phyloP scores from a whole-genome alignment of 2,113 vertebrate genomes.

The Phalacrocorax brasilianus region DNA sequence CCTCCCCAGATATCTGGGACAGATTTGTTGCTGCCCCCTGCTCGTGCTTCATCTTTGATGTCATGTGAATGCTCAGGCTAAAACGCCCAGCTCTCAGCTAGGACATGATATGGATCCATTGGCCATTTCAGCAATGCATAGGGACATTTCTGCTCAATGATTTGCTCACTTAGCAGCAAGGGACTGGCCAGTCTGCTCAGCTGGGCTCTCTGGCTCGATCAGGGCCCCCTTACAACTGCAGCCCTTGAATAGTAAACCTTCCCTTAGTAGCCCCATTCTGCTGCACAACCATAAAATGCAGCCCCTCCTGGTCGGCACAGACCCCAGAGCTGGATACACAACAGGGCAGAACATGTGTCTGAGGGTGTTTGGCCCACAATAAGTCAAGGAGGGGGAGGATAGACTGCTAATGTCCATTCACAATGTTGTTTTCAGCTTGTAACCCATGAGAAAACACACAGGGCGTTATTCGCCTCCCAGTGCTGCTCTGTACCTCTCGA shows the following conservation, averaged over 20 bases:
- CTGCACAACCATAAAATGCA: not conserved
- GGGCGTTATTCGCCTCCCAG: not conserved
- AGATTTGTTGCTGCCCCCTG: not conserved
- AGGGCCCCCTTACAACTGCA: not conserved
- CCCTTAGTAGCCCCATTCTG: not conserved
- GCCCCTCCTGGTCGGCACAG: not conserved
- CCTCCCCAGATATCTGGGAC: not conserved
- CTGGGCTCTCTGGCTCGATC: not conserved
- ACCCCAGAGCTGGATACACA: not conserved
- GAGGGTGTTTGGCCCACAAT: not conserved
- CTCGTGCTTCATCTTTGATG: not conserved
- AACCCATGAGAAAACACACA: not conserved
- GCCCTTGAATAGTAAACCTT: not conserved
- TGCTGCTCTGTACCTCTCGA: rapidly evolving
- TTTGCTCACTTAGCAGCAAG: not conserved
- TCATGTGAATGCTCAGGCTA: not conserved
- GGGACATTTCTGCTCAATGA: not conserved
- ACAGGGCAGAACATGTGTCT: not conserved
- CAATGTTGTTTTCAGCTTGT: not conserved
- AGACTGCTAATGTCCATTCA: not conserved
- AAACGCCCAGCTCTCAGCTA: not conserved
- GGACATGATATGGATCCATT: rapidly evolving
- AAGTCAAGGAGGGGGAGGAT: not conserved
- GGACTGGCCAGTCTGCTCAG: not conserved
- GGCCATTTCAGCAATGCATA: not conserved